phyloP scores from a whole-genome alignment of 2,113 vertebrate species.

The Physeter macrocephalus region DNA sequence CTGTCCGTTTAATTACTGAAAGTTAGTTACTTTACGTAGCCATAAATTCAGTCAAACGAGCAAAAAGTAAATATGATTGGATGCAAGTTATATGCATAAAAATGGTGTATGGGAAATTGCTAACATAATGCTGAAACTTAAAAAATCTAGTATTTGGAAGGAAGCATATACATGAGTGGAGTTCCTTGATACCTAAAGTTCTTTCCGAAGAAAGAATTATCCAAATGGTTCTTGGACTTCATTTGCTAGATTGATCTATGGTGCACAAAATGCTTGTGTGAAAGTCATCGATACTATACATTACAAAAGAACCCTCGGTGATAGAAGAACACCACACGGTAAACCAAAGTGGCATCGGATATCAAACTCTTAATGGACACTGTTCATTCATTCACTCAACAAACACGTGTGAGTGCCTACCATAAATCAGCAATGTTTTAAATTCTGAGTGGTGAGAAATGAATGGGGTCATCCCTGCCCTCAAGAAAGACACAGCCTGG shows the following conservation, averaged over 20 bases:
- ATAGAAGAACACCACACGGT: background rate
- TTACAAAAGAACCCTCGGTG: background rate
- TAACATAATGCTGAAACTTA: background rate
- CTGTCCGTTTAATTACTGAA: conserved; percentile 24
- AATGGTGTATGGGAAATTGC: background rate
- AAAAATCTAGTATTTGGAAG: background rate
- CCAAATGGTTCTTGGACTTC: background rate
- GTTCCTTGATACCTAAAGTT: background rate
- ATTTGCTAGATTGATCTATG: background rate
- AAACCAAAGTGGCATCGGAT: background rate
- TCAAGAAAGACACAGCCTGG: background rate
- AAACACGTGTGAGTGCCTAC: background rate
- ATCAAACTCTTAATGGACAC: background rate
- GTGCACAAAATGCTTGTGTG: background rate
- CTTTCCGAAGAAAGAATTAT: background rate
- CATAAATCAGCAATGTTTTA: background rate
- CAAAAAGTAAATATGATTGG: background rate
- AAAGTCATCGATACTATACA: background rate
- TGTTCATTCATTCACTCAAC: background rate
- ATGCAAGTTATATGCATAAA: background rate
- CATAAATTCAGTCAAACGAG: conserved; percentile 8
- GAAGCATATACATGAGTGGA: background rate
- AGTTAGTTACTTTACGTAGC: background rate
- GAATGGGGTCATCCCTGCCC: background rate
- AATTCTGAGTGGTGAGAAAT: background rate